Evolutionary conservation across 2,888 invertebrate genomes (phyloP), one percentile per base, ranked within the genome.

Genomic region (Pristionchus maxplancki): DNA sequence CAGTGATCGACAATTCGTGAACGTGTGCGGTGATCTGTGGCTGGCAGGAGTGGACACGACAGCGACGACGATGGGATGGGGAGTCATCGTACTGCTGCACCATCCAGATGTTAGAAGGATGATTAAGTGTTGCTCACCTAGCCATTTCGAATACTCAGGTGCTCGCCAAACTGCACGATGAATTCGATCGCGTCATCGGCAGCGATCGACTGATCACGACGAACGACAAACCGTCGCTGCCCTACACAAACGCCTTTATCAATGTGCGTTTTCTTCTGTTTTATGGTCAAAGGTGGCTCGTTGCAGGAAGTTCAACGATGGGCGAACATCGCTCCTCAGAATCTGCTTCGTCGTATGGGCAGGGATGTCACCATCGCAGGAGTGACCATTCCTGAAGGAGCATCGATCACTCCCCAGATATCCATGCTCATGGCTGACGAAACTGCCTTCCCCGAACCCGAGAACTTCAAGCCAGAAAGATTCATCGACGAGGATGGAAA

Each of bases 11-110:
- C 89, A 89, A n/a, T 71, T 89, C 44, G n/a, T 50, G 34, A 89
- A 89, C n/a, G 78, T 89, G 6, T 85, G 82, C n/a, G 37, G 90
- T 31, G 92, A 92, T 83, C 85, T 92, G 37, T 92, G 92, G 92
- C 74, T 91, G 3, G 92, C 92, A 28, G 92, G 92, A 44, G 90
- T 91, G 90, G 92, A 92, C 81, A 92, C 92, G 1, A 91, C 91
- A 11, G 88, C 91, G 11, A 90, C 89, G 81, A 91, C 92, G 13
- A 82, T 91, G 37, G 89, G 89, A 58, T 92, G 92, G 92, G 89
- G 90, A 20, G 67, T 91, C n/a, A 62, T 89, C 4, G 90, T 91
- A 58, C 88, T 91, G 8, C 53, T 90, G 37, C 34, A 85, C 17
- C 82, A 90, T 88, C 89, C 89, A 4, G 82, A 91, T 78, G 88